Conservation (phyloP, 2,797 vertebrate species). For the Heliangelus exortis region DNA sequence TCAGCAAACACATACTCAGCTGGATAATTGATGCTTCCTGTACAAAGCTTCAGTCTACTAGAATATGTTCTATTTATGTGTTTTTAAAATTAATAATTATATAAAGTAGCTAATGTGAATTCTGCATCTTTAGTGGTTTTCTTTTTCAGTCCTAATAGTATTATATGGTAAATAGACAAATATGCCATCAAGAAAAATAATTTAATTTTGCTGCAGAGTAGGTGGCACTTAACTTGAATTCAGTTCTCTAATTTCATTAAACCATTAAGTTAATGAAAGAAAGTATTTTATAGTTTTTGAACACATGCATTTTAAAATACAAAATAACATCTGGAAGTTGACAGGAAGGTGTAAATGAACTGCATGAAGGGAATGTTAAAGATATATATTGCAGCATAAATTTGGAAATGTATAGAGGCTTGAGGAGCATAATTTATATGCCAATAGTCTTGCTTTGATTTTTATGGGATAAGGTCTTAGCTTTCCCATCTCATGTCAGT, state of each 20-base stretch:
- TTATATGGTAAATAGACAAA: background rate
- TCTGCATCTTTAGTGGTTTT: background rate
- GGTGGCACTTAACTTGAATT: background rate
- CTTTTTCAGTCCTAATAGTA: background rate
- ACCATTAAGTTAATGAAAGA: background rate
- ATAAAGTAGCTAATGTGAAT: background rate
- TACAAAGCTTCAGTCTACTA: background rate
- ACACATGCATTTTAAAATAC: background rate
- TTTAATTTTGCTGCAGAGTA: background rate
- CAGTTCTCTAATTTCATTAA: background rate
- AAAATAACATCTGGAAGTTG: background rate
- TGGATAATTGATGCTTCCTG: background rate
- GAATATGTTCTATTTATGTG: background rate
- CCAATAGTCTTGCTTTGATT: background rate
- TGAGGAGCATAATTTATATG: background rate
- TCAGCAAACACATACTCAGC: background rate
- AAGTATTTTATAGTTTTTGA: background rate
- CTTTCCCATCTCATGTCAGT: background rate
- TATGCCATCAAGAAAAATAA: background rate
- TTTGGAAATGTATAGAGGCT: background rate
- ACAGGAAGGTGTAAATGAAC: background rate
- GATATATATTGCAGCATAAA: background rate
- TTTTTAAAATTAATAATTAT: background rate
- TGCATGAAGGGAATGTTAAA: background rate
- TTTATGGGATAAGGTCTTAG: background rate